Evolutionary conservation across 2,888 invertebrate genomes (phyloP), one percentile per base, ranked within the genome.

Genomic region (Anticlea derivata): DNA sequence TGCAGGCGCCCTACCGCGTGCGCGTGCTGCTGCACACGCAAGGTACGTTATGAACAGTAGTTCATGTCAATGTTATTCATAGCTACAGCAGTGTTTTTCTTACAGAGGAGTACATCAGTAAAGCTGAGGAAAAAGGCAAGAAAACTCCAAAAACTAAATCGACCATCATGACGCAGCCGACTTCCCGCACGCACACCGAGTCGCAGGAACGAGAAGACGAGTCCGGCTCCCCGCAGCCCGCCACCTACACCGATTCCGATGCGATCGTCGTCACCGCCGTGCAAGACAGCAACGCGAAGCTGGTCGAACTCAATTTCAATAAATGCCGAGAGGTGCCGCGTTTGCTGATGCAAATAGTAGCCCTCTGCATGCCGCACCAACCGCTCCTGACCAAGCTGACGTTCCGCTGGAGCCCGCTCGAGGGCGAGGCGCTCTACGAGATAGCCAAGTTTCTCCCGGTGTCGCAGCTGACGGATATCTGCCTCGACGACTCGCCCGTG

Each of bases 401-500:
- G 3, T 20, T 68, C 17, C 65, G 58, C 23, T 50, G 58, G 54
- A 34, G 40, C 5, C 33, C 48, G 10, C 55, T 66, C 13, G 38
- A 43, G 23, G 58, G 60, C 12, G 47, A 20, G 3, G 44, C 44
- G 17, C 50, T 73, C 1, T 48, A 65, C 52, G 65, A 68, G 43
- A 47, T 70, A 17, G 56, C 58, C 7, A 60, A 55, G 29, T 47
- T 49, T 6, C 10, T 43, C 7, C 49, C 55, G 1, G 17, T 20
- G 20, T 60, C 68, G 20, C 47, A 56, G 5, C 43, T 73, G 35
- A 67, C 68, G 4, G 70, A 73, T 34, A 26, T 73, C n/a, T 57
- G 55, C 41, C 59, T 74, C 5, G 71, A 74, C 58, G 70, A 69
- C 58, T 60, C 70, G 17, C 65, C 61, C 7, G 56, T 63, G 11